phyloP scores from a whole-genome alignment of 1,140 invertebrate genomes.

The Sarcophaga bullata region DNA sequence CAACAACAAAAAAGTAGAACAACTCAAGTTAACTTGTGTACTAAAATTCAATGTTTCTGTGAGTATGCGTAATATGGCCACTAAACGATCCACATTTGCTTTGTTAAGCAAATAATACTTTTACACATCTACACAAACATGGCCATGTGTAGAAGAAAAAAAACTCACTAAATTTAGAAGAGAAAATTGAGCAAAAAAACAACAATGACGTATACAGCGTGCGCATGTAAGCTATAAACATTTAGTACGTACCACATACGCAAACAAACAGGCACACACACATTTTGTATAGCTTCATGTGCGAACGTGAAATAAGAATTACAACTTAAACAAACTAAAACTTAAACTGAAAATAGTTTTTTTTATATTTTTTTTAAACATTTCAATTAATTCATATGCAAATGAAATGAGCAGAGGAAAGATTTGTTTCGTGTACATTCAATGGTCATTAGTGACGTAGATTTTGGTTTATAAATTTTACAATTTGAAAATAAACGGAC shows the following conservation, averaged over 20 bases:
- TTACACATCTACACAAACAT: no score
- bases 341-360: background rate
- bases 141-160: background rate
- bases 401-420: background rate
- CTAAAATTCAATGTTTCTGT: background rate
- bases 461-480: background rate
- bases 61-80: background rate
- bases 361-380: background rate
- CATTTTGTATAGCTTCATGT: background rate
- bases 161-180: background rate
- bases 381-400: background rate
- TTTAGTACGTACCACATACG: background rate
- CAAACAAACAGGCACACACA: background rate
- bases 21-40: background rate
- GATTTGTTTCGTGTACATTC: background rate
- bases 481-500: constrained; percentile 9
- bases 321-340: background rate
- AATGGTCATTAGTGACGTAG: constrained; percentile 13
- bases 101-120: background rate
- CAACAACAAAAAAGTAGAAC: background rate
- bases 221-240: background rate
- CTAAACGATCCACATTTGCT: background rate
- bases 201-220: constrained; percentile 3
- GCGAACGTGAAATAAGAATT: no score
- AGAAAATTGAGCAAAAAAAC: background rate